Conservation (phyloP, 2,797 vertebrate species). For the Micromesistius poutassou region DNA sequence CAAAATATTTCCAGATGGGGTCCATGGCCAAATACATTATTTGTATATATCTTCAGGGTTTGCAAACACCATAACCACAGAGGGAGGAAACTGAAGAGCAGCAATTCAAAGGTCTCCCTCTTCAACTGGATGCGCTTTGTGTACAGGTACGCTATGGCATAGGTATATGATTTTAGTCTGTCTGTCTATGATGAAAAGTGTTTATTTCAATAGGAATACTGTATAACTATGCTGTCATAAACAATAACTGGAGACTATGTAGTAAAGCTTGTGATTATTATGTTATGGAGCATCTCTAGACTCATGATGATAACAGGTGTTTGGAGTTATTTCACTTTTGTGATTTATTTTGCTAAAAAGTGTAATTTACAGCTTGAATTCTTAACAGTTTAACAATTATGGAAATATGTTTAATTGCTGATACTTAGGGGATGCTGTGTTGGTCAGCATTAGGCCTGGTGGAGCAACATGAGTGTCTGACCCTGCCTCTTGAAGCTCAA, state of each 20-base stretch:
- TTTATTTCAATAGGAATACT: no score
- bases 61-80: constrained; percentile 1
- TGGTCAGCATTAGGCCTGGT: constrained; percentile 11
- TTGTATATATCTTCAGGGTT: constrained; percentile 2
- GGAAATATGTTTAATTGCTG: constrained; percentile 12
- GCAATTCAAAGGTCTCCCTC: constrained; percentile 24
- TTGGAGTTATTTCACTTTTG: constrained; percentile 7
- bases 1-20: no score
- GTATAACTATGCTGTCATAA: no score
- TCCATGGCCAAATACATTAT: neutral
- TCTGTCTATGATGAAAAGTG: no score
- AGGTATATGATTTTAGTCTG: no score
- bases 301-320: constrained; percentile 11
- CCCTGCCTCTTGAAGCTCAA: constrained; percentile 12
- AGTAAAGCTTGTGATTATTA: constrained; percentile 9
- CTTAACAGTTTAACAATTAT: constrained; percentile 1
- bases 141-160: constrained; percentile 13
- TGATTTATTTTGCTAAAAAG: constrained; percentile 10
- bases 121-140: constrained; percentile 23
- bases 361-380: constrained; percentile 10
- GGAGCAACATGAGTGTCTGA: constrained; percentile 11
- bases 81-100: constrained; percentile 6
- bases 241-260: constrained; percentile 5
- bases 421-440: constrained; percentile 8
- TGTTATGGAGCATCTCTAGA: constrained; percentile 8